Evolutionary conservation across 2,113 vertebrate species (phyloP).

Genomic region (Vicugna pacos): DNA sequence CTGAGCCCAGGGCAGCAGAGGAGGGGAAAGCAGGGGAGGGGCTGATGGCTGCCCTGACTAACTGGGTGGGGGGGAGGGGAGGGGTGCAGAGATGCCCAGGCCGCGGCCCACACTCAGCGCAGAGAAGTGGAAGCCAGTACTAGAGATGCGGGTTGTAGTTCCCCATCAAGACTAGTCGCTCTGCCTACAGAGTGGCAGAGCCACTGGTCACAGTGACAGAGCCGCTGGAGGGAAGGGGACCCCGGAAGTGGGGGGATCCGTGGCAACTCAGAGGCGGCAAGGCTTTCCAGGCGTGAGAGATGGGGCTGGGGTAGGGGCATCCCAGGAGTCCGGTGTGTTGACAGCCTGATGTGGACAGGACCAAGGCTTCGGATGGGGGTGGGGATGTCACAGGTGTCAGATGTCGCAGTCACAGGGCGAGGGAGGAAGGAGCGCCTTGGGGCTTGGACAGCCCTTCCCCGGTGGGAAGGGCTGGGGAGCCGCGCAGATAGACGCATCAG

Average conservation of each 20-base stretch:
- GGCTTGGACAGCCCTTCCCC: fast-evolving
- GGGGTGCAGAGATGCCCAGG: background rate
- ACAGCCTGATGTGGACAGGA: background rate
- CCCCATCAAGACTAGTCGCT: background rate
- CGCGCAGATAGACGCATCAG: fast-evolving
- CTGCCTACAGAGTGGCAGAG: background rate
- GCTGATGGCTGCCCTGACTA: background rate
- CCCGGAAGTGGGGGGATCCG: background rate
- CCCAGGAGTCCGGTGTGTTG: too few relatives aligned
- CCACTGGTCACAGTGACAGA: background rate
- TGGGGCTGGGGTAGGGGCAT: background rate
- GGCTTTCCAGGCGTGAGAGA: background rate
- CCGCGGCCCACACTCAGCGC: too few relatives aligned
- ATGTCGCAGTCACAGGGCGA: too few relatives aligned
- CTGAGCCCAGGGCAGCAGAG: background rate
- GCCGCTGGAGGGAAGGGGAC: too few relatives aligned
- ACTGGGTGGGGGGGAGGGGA: too few relatives aligned
- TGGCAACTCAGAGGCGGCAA: background rate
- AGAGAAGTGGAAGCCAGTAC: background rate
- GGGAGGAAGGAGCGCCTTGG: background rate
- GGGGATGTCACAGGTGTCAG: background rate
- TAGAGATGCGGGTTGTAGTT: background rate
- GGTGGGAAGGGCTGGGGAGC: background rate
- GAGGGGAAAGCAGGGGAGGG: background rate
- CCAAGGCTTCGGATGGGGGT: background rate